Evolutionary conservation across 1,140 invertebrate genomes (phyloP), one percentile per base, ranked within the genome.

Genomic region (Pogonognathellus flavescens): DNA sequence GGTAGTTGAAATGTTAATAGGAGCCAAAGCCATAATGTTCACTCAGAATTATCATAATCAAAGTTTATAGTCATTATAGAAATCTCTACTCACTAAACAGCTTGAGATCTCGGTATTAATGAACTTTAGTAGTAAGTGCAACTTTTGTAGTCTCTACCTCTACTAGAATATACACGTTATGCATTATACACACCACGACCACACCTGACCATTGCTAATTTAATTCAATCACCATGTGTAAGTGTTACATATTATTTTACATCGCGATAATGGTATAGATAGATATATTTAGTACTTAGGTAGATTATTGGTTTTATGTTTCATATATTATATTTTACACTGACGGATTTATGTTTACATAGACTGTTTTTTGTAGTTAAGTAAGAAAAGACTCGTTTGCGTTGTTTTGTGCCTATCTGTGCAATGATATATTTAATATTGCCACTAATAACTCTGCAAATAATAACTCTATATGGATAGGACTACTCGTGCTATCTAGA

Each of bases 31-130:
- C n/a, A 76, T 49, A 18, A 13, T 31, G 10, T 70, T 13, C 25
- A 16, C 22, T 25, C 0, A 13, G 13, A 25, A 70, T 76, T 76
- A 76, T 76, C 70, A 76, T 76, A 76, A 76, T 76, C 25, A 70
- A 31, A 25, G 25, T 20, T 60, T 1, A 18, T 60, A 60, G 18
- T 60, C n/a, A 66, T 50, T 76, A 76, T 76, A 76, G 70, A 76
- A 76, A 76, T 76, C 70, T 59, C 57, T 41, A 6, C 31, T 50
- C 49, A 76, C 70, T 31, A 49, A 41, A 76, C 41, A n/a, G 70
- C 41, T 76, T 50, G 22, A 31, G 11, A 55, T n/a, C 49, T 49
- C 31, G 70, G 31, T 76, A 76, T 50, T 76, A 76, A 76, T 76
- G 41, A 76, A 76, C 66, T 72, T 72, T 49, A 49, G 20, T 16